These are phyloP conservation scores for Margarornis squamiger DNA, from an alignment of 2,797 vertebrate genomes.

Conservation along the genomic window DNA sequence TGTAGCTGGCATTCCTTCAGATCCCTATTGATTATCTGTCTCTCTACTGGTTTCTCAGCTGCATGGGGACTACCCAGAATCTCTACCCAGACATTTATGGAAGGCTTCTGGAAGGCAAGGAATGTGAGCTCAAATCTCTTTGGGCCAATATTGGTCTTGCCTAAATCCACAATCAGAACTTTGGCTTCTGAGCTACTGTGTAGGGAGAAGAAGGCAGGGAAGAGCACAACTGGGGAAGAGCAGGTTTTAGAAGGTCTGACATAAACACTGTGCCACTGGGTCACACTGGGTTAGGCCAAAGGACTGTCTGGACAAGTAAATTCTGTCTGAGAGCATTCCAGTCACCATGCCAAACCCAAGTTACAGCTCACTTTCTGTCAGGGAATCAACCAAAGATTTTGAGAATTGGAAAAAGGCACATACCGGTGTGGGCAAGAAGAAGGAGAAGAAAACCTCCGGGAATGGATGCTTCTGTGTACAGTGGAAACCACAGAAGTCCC, in stretches of 20 bases:
- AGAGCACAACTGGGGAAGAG: neutral
- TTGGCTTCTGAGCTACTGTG: fast-evolving
- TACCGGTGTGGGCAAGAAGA: no score
- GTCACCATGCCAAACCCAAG: fast-evolving
- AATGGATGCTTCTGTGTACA: no score
- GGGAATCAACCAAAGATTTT: no score
- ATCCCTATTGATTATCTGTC: neutral
- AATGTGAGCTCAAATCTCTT: neutral
- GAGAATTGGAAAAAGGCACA: no score
- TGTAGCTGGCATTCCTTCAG: neutral
- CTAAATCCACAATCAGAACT: neutral
- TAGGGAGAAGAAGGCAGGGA: neutral
- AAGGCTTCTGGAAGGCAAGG: neutral
- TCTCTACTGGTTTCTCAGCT: neutral
- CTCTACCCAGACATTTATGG: neutral
- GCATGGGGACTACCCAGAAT: neutral
- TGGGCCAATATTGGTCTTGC: neutral
- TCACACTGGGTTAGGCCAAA: neutral
- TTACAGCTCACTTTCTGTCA: neutral
- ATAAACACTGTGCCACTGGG: neutral
- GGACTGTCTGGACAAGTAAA: neutral
- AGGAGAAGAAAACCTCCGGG: no score
- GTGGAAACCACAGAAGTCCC: no score
- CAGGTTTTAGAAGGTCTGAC: neutral
- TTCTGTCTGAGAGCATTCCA: neutral